Evolutionary conservation across 2,797 vertebrate genomes (phyloP), one percentile per base, ranked within the genome.

Genomic region (Remorina albescens): DNA sequence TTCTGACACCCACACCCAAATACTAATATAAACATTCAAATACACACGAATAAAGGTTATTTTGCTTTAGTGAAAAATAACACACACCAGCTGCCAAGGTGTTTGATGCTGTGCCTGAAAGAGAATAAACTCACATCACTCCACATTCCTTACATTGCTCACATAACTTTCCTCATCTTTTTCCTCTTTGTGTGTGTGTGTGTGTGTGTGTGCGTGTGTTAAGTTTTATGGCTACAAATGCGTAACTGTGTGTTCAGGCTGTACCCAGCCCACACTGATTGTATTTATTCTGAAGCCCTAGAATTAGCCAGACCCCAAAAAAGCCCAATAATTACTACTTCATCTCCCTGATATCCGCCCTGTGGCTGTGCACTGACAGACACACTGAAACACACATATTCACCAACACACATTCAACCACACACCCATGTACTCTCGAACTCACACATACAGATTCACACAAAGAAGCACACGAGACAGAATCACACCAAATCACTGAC

Each of bases 141-240:
- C 63, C 51, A 85, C 88, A 93, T 94, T 93, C 91, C 72, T 84
- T 10, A 50, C 76, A 92, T 93, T 81, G 71, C 70, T 92, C 56
- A 87, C 89, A 94, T 93, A 91, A 76, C 84, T 87, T 66, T 80
- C 59, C 73, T 80, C 77, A 76, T 84, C 57, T 47, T n/a, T n/a
- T n/a, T n/a, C n/a, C n/a, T n/a, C n/a, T 51, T 5, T 46, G 18
- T 42, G 18, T 50, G 23, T 50, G 54, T 32, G 26, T n/a, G n/a
- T n/a, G 23, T 50, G 54, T 32, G 26, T 46, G 18, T 42, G 18
- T 50, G 23, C 44, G 54, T 32, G 26, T 62, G 49, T 74, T 25
- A 1, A 8, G 49, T 49, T 30, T 25, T 36, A 42, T 37, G 60
- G 10, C 54, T 42, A 28, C 7, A 3, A 42, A 42, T 50, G 50